These are phyloP conservation scores for Aleiodes testaceus DNA, from an alignment of 2,888 invertebrate genomes.

Conservation along the genomic window DNA sequence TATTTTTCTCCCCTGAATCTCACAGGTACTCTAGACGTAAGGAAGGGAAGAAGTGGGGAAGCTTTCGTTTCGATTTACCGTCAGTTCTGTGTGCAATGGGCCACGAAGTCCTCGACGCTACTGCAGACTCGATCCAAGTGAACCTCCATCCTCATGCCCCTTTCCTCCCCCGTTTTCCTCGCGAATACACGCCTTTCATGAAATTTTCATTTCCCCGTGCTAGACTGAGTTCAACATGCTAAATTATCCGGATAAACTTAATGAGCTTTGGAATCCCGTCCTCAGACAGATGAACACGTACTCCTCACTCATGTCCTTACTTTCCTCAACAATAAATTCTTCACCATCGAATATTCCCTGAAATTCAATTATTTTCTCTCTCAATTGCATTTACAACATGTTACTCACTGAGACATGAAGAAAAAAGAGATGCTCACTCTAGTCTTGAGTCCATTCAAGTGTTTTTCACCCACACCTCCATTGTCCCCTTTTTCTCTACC, in stretches of 20 bases:
- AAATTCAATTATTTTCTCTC: neutral
- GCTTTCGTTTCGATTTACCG: conserved; percentile 53
- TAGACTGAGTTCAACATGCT: conserved; percentile 19
- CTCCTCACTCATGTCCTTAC: neutral
- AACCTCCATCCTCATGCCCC: neutral
- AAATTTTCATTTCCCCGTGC: conserved; percentile 43
- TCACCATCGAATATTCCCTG: neutral
- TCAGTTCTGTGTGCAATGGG: conserved; percentile 52
- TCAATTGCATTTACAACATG: conserved; percentile 30
- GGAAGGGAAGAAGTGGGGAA: conserved; percentile 1
- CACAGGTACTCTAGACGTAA: conserved; percentile 26
- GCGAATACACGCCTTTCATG: conserved; percentile 38
- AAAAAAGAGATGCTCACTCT: conserved; percentile 37
- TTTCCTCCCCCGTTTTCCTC: conserved; percentile 1
- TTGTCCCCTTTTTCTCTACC: conserved; percentile 28
- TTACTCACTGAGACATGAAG: conserved; percentile 31
- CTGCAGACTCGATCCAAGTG: conserved; percentile 43
- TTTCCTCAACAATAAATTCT: neutral
- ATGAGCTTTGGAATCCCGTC: conserved; percentile 51
- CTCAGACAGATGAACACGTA: conserved; percentile 36
- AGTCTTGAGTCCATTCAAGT: conserved; percentile 63
- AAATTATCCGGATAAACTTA: conserved; percentile 56
- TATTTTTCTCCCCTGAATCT: conserved; percentile 18
- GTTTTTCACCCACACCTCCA: conserved; percentile 52
- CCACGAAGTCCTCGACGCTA: conserved; percentile 45